phyloP scores from a whole-genome alignment of 1,140 invertebrate genomes.

The Macrosteles quadrilineatus region DNA sequence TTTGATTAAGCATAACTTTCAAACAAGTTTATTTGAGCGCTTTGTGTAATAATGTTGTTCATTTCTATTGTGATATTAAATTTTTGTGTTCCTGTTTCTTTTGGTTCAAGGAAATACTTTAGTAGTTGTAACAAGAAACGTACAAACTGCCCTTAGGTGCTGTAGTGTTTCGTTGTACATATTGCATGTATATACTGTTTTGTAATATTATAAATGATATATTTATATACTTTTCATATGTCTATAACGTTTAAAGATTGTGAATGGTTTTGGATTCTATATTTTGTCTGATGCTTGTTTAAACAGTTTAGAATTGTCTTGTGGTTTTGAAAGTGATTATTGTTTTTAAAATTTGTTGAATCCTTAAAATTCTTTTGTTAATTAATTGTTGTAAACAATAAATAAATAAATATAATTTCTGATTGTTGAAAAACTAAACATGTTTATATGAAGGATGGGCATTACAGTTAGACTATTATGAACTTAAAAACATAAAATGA shows the following conservation, averaged over 20 bases:
- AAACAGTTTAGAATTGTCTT: too few species aligned
- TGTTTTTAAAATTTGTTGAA: too few species aligned
- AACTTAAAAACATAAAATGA: too few species aligned
- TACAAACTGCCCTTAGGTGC: constrained; percentile 12
- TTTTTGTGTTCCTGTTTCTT: not conserved
- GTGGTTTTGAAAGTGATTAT: too few species aligned
- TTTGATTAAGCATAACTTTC: not conserved
- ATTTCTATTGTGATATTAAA: not conserved
- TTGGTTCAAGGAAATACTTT: not conserved
- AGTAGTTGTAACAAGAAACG: not conserved
- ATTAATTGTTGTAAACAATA: too few species aligned
- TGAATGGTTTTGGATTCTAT: not conserved
- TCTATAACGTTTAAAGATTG: not conserved
- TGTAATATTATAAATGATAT: constrained; percentile 10
- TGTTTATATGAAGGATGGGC: too few species aligned
- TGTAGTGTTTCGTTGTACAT: not conserved
- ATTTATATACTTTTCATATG: not conserved
- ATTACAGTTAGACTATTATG: too few species aligned
- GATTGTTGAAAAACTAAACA: too few species aligned
- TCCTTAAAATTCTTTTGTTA: too few species aligned
- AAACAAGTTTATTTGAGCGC: not conserved
- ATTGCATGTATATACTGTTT: constrained; percentile 5
- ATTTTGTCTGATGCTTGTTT: not conserved
- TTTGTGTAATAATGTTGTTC: not conserved
- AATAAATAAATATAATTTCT: too few species aligned